A percentile compares a stretch with the other conserved stretches of the same genome.
Conservation (phyloP, 2,888 invertebrate genomes). For the Cephalotes varians region DNA sequence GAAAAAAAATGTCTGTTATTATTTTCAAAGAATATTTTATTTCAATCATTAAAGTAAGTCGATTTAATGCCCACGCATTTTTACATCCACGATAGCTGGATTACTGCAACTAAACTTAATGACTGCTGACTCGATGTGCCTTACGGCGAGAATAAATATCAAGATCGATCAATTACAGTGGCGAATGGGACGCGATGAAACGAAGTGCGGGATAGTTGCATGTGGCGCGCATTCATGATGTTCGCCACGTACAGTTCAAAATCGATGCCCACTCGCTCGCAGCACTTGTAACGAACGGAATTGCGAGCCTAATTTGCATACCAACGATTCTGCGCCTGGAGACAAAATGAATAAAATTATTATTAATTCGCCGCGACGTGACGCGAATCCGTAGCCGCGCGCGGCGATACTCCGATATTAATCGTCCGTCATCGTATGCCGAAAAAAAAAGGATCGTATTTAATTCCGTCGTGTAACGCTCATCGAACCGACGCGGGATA, state of each 20-base stretch:
- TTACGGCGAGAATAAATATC: conserved; percentile 9
- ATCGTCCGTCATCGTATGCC: conserved; percentile 41
- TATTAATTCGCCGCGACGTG: conserved; percentile 54
- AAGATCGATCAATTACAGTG: conserved; percentile 32
- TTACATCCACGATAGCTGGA: not conserved
- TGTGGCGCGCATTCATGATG: conserved; percentile 14
- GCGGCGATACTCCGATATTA: conserved; percentile 52
- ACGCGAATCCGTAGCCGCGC: not conserved
- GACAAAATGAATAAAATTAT: conserved; percentile 68
- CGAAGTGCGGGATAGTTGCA: conserved; percentile 8
- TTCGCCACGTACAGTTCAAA: conserved; percentile 37
- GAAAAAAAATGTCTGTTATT: not conserved
- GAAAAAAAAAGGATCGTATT: conserved; percentile 7
- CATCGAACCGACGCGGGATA: conserved; percentile 10
- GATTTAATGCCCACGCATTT: not conserved
- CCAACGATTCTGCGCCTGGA: conserved; percentile 12
- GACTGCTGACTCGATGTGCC: not conserved
- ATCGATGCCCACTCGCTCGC: conserved; percentile 24
- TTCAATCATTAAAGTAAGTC: not conserved
- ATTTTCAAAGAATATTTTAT: not conserved
- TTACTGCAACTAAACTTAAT: not conserved
- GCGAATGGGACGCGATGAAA: not conserved
- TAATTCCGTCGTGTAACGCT: conserved; percentile 17
- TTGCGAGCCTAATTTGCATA: conserved; percentile 56
- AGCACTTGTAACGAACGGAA: conserved; percentile 47